Percentiles rank a stretch among this genome's conserved stretches.
phyloP scores from a whole-genome alignment of 2,888 invertebrate species.

The Noctua fimbriata region DNA sequence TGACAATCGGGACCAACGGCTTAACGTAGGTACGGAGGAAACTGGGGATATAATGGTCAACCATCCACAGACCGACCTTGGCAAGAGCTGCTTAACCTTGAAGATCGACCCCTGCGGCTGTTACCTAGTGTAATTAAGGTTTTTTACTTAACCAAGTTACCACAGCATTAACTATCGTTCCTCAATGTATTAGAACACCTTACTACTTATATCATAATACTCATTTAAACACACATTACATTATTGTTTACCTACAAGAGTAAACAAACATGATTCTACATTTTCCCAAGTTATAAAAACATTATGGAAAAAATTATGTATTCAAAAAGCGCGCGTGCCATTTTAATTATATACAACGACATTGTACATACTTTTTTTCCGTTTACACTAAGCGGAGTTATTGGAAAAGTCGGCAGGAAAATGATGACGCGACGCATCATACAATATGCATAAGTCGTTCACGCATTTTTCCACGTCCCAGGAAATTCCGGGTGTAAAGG shows the following conservation, averaged over 20 bases:
- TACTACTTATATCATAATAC: background rate
- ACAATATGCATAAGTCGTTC: conserved; percentile 3
- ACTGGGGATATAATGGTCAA: background rate
- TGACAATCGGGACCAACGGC: background rate
- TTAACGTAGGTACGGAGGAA: background rate
- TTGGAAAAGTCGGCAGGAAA: conserved; percentile 44
- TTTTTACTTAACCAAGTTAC: background rate
- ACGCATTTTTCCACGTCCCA: conserved; percentile 40
- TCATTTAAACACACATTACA: background rate
- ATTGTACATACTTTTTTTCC: conserved; percentile 20
- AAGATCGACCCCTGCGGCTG: background rate
- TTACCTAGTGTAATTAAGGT: background rate
- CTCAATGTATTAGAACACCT: background rate
- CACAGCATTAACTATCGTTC: background rate
- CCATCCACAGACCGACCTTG: background rate
- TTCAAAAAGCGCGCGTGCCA: conserved; percentile 3
- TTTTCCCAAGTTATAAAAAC: background rate
- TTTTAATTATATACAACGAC: background rate
- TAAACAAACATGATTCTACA: background rate
- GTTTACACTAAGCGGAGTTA: conserved; percentile 26
- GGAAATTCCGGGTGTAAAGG: conserved; percentile 29
- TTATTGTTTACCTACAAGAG: background rate
- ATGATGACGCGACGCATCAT: background rate
- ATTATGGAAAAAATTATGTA: conserved; percentile 1
- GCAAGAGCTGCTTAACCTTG: background rate